These are phyloP conservation scores for Merops nubicus DNA, from an alignment of 2,113 vertebrate species.

Conservation along the genomic window DNA sequence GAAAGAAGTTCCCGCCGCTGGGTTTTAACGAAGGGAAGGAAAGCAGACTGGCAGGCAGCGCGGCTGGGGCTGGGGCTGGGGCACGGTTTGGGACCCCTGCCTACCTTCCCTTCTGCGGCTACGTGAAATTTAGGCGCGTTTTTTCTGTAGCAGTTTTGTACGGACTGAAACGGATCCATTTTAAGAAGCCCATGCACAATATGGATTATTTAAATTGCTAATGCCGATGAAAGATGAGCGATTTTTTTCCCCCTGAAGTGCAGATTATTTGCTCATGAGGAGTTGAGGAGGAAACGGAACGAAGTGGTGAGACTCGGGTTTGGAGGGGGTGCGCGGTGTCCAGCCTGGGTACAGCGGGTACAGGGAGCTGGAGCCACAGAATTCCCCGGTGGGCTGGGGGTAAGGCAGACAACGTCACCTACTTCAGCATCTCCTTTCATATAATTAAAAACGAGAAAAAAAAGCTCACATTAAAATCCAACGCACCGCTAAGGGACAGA, in stretches of 20 bases:
- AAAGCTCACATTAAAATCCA: background rate
- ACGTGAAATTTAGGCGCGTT: background rate
- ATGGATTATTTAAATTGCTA: background rate
- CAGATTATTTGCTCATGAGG: background rate
- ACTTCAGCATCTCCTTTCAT: background rate
- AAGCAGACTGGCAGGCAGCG: too few species aligned
- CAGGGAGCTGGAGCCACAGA: background rate
- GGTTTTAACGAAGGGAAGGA: too few species aligned
- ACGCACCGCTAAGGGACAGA: accelerated
- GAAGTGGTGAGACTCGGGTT: too few species aligned
- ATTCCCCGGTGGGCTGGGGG: too few species aligned
- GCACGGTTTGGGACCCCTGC: too few species aligned
- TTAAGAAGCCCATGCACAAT: background rate
- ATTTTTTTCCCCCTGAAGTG: background rate
- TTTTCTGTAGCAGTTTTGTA: background rate
- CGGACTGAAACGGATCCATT: background rate
- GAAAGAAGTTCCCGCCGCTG: too few species aligned
- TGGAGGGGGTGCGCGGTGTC: background rate
- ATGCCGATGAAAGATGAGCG: background rate
- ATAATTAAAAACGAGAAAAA: background rate
- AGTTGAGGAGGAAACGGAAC: background rate
- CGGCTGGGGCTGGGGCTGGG: too few species aligned
- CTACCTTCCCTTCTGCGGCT: too few species aligned
- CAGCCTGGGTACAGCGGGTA: background rate
- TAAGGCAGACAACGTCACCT: too few species aligned